phyloP scores from a whole-genome alignment of 2,113 vertebrate genomes.

The Barnardius zonarius region DNA sequence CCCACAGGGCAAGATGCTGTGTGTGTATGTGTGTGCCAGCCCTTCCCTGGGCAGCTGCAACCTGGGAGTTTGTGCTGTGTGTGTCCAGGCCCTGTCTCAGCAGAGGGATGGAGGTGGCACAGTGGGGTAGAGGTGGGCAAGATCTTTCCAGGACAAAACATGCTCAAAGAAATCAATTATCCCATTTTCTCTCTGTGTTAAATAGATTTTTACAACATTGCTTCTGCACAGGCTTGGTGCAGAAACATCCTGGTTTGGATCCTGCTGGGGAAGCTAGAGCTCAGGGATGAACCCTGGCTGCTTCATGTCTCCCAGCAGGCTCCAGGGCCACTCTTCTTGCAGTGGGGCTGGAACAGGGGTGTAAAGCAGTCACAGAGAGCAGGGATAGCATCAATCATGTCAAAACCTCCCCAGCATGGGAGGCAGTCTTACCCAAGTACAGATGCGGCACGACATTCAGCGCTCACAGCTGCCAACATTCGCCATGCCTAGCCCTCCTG shows the following conservation, averaged over 20 bases:
- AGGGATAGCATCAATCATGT: background rate
- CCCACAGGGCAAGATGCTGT: no score
- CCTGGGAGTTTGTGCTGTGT: background rate
- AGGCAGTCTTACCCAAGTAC: background rate
- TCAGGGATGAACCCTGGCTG: background rate
- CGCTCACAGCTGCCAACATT: rapidly evolving
- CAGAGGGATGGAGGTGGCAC: background rate
- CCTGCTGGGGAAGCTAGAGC: background rate
- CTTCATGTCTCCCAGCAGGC: background rate
- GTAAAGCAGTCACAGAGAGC: background rate
- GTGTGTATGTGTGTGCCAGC: background rate
- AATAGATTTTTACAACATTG: background rate
- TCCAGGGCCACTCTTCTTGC: background rate
- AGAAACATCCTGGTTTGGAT: background rate
- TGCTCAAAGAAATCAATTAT: background rate
- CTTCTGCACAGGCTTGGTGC: background rate
- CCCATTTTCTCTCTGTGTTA: background rate
- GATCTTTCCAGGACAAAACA: background rate
- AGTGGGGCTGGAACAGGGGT: background rate
- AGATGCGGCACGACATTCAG: background rate
- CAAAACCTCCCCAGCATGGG: rapidly evolving
- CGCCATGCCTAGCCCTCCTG: rapidly evolving
- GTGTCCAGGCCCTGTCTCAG: background rate
- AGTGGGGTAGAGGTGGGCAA: background rate
- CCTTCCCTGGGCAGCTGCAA: rapidly evolving